Evolutionary conservation across 2,888 invertebrate genomes (phyloP).

Genomic region (Eristalinus sepulchralis): DNA sequence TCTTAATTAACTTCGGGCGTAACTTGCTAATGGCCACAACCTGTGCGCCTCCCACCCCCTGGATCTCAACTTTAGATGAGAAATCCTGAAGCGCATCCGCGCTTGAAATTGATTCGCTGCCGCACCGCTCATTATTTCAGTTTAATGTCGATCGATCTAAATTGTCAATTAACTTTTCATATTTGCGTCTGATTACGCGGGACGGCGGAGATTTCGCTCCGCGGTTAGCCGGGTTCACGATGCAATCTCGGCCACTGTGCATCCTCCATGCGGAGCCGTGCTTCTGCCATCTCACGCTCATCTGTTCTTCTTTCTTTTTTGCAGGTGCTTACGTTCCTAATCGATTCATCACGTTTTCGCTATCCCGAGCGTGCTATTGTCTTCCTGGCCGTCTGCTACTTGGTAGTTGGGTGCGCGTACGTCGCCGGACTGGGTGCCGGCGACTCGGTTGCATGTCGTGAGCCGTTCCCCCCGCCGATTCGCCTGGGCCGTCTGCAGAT

Average conservation of each 20-base stretch:
- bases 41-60: not conserved
- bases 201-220: slow-evolving; percentile 16
- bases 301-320: slow-evolving; percentile 55
- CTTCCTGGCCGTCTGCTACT: slow-evolving; percentile 96
- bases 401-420: slow-evolving; percentile 96
- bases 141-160: slow-evolving; percentile 57
- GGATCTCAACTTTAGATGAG: not conserved
- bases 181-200: slow-evolving; percentile 42
- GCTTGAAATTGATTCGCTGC: slow-evolving; percentile 6
- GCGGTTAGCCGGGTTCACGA: slow-evolving; percentile 42
- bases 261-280: not conserved
- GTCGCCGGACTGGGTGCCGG: slow-evolving; percentile 92
- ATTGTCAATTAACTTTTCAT: slow-evolving; percentile 69
- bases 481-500: slow-evolving; percentile 87
- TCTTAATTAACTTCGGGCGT: not conserved
- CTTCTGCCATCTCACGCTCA: slow-evolving; percentile 2
- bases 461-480: slow-evolving; percentile 88
- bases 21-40: not conserved
- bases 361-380: slow-evolving; percentile 99
- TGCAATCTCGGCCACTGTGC: slow-evolving; percentile 8
- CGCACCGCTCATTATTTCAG: slow-evolving; percentile 48
- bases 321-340: slow-evolving; percentile 92
- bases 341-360: slow-evolving; percentile 96
- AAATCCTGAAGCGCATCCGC: not conserved
- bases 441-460: slow-evolving; percentile 91